phyloP scores from a whole-genome alignment of 2,797 vertebrate species.

The Delichon dasypus region DNA sequence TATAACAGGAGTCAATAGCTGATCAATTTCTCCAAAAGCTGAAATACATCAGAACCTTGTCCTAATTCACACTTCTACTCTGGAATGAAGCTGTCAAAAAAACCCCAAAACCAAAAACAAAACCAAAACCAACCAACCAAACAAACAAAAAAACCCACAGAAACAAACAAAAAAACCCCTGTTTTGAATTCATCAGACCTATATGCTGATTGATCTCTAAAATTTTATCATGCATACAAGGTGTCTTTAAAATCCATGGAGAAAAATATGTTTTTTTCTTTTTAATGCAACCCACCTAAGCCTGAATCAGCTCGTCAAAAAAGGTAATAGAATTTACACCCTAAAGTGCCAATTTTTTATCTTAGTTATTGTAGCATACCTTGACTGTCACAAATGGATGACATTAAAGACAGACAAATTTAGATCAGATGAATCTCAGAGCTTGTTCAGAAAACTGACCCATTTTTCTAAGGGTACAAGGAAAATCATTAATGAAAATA shows the following conservation, averaged over 20 bases:
- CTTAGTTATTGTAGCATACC: not conserved
- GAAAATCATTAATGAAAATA: not conserved
- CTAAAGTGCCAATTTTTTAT: not conserved
- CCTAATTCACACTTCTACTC: not conserved
- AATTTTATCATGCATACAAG: not conserved
- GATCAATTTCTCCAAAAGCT: not conserved
- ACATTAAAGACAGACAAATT: not conserved
- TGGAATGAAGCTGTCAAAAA: not conserved
- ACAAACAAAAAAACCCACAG: too few relatives aligned
- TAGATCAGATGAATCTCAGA: not conserved
- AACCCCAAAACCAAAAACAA: too few relatives aligned
- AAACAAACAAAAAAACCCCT: not conserved
- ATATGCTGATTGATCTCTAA: not conserved
- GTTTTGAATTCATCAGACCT: not conserved
- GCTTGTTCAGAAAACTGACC: not conserved
- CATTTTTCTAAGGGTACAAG: not conserved
- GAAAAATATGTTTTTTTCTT: not conserved
- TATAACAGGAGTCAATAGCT: not conserved
- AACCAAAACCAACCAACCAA: too few relatives aligned
- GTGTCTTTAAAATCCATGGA: not conserved
- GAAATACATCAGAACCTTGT: not conserved
- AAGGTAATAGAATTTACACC: not conserved
- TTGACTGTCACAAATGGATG: not conserved
- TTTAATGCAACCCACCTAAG: not conserved
- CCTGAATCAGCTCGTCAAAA: not conserved